Evolutionary conservation across 2,113 vertebrate species (phyloP).

Genomic region (Hippocampus comes): DNA sequence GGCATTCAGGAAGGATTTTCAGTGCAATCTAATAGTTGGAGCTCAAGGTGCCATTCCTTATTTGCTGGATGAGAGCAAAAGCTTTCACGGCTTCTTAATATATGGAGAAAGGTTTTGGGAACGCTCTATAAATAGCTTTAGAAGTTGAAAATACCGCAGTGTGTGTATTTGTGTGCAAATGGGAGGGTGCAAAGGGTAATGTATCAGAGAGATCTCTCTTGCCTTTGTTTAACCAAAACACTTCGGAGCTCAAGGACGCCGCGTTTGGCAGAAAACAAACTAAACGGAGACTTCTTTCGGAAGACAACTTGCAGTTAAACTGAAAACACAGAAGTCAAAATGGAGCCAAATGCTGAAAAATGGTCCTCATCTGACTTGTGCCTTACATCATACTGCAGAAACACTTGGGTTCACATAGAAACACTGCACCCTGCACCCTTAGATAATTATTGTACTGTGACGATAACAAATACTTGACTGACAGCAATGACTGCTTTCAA

Average conservation of each 20-base stretch:
- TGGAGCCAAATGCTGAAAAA: constrained; percentile 34
- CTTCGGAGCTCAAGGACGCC: constrained; percentile 53
- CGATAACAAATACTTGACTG: no score
- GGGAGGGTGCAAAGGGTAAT: constrained; percentile 37
- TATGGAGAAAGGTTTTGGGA: constrained; percentile 28
- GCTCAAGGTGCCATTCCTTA: constrained; percentile 9
- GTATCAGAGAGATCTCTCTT: constrained; percentile 38
- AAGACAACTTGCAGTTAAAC: constrained; percentile 30
- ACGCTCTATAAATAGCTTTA: constrained; percentile 36
- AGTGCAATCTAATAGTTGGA: neutral
- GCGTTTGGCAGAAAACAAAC: constrained; percentile 38
- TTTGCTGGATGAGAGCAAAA: constrained; percentile 14
- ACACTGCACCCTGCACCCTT: neutral
- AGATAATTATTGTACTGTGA: neutral
- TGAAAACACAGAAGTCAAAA: constrained; percentile 27
- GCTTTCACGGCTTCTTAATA: constrained; percentile 18
- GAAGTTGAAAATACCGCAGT: constrained; percentile 24
- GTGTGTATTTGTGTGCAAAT: constrained; percentile 19
- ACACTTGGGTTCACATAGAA: neutral
- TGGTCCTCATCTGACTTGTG: constrained; percentile 32
- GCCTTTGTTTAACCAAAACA: constrained; percentile 42
- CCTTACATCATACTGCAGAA: neutral
- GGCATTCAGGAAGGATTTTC: neutral
- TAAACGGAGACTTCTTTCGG: constrained; percentile 19
- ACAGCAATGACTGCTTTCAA: no score